phyloP scores from a whole-genome alignment of 2,113 vertebrate species.

The Bagarius yarrelli region DNA sequence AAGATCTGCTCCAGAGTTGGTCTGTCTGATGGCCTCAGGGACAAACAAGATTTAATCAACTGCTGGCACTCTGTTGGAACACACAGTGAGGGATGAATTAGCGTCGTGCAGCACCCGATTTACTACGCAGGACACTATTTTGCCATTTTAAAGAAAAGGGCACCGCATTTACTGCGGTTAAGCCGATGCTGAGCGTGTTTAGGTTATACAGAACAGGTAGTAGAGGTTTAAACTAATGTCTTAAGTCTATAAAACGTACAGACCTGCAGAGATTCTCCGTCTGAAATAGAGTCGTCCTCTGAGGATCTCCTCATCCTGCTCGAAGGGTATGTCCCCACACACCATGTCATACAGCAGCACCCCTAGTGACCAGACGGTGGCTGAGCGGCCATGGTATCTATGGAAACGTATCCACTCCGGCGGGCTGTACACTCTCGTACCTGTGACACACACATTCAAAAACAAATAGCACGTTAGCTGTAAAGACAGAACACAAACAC shows the following conservation, averaged over 20 bases:
- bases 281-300: constrained; percentile 87
- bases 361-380: constrained; percentile 94
- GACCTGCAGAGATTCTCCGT: constrained; percentile 87
- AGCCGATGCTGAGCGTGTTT: neutral
- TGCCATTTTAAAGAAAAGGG: neutral
- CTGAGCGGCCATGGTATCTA: constrained; percentile 91
- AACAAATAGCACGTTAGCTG: constrained; percentile 10
- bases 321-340: constrained; percentile 95
- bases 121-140: neutral
- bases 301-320: constrained; percentile 94
- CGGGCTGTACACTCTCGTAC: constrained; percentile 93
- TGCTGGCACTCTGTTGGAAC: constrained; percentile 88
- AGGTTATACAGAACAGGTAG: neutral
- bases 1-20: constrained; percentile 94
- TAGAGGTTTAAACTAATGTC: neutral
- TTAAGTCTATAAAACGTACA: constrained; percentile 47
- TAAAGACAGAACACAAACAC: neutral
- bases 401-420: constrained; percentile 96
- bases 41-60: constrained; percentile 94
- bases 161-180: neutral
- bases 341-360: constrained; percentile 97
- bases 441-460: constrained; percentile 59
- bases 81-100: constrained; percentile 7
- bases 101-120: neutral
- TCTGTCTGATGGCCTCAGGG: constrained; percentile 89